A percentile compares a stretch with the other conserved stretches of the same genome.
Evolutionary conservation across 2,113 vertebrate species (phyloP).

Genomic region (Malurus melanocephalus): DNA sequence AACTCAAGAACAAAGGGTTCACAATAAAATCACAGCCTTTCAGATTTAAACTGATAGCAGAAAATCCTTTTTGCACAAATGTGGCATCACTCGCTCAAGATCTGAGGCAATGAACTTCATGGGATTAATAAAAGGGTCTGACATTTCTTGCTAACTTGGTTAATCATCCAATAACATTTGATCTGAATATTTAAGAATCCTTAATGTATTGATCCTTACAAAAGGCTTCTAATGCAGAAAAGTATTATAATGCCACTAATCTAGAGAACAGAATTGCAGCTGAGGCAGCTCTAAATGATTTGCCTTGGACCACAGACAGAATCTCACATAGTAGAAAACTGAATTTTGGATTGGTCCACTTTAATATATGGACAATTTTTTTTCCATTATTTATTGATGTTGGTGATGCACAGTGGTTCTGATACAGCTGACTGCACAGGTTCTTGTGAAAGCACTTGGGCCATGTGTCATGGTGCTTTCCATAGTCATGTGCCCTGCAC

Average conservation of each 20-base stretch:
- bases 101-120: not conserved
- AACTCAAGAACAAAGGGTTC: slow-evolving; percentile 8
- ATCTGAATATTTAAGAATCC: not conserved
- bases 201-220: not conserved
- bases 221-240: not conserved
- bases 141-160: not conserved
- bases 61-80: slow-evolving; percentile 9
- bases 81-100: not conserved
- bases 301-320: not conserved
- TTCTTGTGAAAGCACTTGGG: not conserved
- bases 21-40: not conserved
- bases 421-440: not conserved
- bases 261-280: not conserved
- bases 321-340: not conserved
- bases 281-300: not conserved
- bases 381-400: not conserved
- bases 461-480: not conserved
- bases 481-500: fast-evolving
- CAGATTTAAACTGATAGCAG: not conserved
- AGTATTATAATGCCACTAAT: not conserved
- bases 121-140: slow-evolving; percentile 1
- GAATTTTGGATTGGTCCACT: not conserved
- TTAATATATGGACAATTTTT: not conserved
- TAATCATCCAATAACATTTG: not conserved
- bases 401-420: not conserved